A percentile compares a stretch with the other conserved stretches of the same genome.
These are phyloP conservation scores for Drosophila bifasciata DNA, from an alignment of 1,140 invertebrate species.

Conservation along the genomic window DNA sequence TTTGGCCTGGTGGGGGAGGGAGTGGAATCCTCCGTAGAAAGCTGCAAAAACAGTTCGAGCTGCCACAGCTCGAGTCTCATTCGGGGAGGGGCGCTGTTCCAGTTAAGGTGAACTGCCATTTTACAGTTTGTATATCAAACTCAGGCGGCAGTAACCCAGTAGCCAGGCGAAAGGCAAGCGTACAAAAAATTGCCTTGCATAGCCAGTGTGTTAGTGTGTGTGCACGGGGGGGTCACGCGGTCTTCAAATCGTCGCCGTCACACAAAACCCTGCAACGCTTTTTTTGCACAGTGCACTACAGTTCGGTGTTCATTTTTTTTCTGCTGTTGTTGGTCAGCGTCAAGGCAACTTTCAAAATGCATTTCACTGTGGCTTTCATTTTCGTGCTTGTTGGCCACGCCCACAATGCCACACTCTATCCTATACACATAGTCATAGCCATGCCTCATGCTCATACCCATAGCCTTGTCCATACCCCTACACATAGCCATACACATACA, in stretches of 20 bases:
- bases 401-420: constrained; percentile 57
- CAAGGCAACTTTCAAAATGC: constrained; percentile 69
- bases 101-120: constrained; percentile 79
- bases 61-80: constrained; percentile 49
- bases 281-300: constrained; percentile 48
- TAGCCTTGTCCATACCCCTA: no score
- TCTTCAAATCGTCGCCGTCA: constrained; percentile 74
- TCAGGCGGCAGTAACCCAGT: constrained; percentile 36
- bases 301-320: constrained; percentile 14
- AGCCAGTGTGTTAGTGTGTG: no score
- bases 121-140: constrained; percentile 77
- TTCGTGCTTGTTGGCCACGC: constrained; percentile 68
- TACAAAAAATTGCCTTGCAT: constrained; percentile 49
- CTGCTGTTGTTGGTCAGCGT: constrained; percentile 28
- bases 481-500: no score
- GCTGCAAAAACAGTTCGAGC: constrained; percentile 63
- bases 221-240: constrained; percentile 73
- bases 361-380: constrained; percentile 76
- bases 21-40: no score
- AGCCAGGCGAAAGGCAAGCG: no score
- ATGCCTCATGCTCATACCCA: no score
- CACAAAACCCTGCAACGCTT: constrained; percentile 46
- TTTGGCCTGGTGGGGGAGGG: no score
- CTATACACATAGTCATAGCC: no score
- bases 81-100: constrained; percentile 61